Evolutionary conservation across 1,140 invertebrate species (phyloP).

Genomic region (Bombus waltoni): DNA sequence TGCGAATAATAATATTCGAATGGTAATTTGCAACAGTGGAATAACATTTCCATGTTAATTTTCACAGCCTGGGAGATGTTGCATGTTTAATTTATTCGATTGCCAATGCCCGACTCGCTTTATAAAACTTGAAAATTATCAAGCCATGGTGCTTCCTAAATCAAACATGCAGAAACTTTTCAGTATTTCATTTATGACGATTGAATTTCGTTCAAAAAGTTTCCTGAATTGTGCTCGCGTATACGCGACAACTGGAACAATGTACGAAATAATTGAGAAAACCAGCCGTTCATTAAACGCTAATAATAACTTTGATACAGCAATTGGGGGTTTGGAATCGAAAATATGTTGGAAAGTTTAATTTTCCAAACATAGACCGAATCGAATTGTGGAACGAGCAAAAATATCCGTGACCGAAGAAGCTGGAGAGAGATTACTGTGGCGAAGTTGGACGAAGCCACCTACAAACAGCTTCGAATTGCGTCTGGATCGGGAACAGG

Average conservation of each 20-base stretch:
- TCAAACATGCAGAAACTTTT: background rate
- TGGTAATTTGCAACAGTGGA: background rate
- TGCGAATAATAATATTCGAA: background rate
- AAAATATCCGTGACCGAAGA: constrained; percentile 26
- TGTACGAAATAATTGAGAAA: background rate
- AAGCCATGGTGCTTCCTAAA: background rate
- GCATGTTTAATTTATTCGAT: constrained; percentile 1
- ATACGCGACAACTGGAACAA: background rate
- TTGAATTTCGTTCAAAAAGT: background rate
- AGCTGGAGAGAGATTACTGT: constrained; percentile 3
- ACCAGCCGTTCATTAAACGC: background rate
- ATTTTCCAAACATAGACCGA: background rate
- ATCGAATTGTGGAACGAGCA: background rate
- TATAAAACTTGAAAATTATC: background rate
- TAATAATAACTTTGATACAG: background rate
- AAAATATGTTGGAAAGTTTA: background rate
- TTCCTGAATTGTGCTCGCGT: background rate
- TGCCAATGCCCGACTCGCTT: background rate
- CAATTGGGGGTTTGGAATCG: background rate
- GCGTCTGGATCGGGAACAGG: constrained; percentile 30
- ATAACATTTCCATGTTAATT: constrained; percentile 7
- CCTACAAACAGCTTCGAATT: constrained; percentile 33
- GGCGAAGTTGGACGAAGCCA: constrained; percentile 20
- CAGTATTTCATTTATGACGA: background rate
- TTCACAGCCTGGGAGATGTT: background rate